Base-by-base conservation (phyloP, 35 echinoderm and acorn worm genomes). In the Ptychodera flava region DNA sequence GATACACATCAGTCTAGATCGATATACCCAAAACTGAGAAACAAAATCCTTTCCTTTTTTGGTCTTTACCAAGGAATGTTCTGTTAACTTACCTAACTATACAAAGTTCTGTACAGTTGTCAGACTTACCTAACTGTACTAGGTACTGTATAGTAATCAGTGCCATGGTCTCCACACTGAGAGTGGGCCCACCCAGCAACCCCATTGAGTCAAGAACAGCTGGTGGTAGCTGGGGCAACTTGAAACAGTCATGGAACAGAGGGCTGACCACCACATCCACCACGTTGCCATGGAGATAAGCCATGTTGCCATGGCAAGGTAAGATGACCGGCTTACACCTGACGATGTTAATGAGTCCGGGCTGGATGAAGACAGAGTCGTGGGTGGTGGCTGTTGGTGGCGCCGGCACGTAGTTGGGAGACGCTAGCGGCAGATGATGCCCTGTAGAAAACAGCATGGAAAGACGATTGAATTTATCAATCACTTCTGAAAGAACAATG, bases 31-130 rank as follows among this genome's bases (percentile, higher is more conserved):
- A n/a, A n/a, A n/a, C n/a, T n/a, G n/a, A n/a, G n/a, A n/a, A n/a
- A n/a, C n/a, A n/a, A n/a, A n/a, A n/a, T n/a, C n/a, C n/a, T n/a
- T n/a, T n/a, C n/a, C n/a, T n/a, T n/a, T n/a, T n/a, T n/a, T n/a
- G n/a, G n/a, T n/a, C n/a, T n/a, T n/a, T n/a, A n/a, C n/a, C n/a
- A n/a, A n/a, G n/a, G n/a, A n/a, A n/a, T n/a, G 45, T 64, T 64
- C 45, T 64, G 45, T 64, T 64, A 64, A 64, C 6, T 64, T 64
- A 64, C 45, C 22, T 28, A 97, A 83, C 78, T 97, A 92, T n/a
- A 97, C 87, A 34, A 97, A 86, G 64, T 97, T 93, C 80, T 97
- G 92, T 15, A 97, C 93, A 78, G 93, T 93, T n/a, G n/a, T n/a
- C 6, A 64, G 32, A 83, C 94, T 93, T 80, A 97, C 94, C 94